Evolutionary conservation across 2,888 invertebrate species (phyloP), one percentile per base, ranked within the genome.

Genomic region (Podabrus alpinus): DNA sequence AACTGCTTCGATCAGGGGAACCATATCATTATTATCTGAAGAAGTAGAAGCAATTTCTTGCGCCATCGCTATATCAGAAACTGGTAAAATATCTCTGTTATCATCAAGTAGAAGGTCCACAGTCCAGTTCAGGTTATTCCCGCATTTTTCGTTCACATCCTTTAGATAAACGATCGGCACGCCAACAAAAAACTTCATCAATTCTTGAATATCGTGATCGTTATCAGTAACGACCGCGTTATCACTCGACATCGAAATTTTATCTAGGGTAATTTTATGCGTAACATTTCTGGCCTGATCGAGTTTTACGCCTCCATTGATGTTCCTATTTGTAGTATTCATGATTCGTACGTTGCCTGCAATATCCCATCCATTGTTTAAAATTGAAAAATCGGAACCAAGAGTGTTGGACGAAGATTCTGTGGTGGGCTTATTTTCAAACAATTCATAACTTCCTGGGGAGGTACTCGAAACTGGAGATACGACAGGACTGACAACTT

Each of bases 71-170:
- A n/a, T 3, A 13, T 64, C 19, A 64, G 13, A 5, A 19, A 19
- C 75, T 16, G 62, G 29, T 60, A 79, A 19, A 69, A 82, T 74
- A 29, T 84, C 85, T 21, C 87, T 86, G 77, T 90, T 89, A 62
- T 90, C 92, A 82, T 94, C 94, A 1, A 94, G 84, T 59, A 97
- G 88, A 80, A 95, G 89, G 81, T 94, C 94, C 0, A 93, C 91
- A 0, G 95, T 92, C 94, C 95, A 95, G 79, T 94, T 91, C 13
- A 94, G 89, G 86, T 96, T 92, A 2, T 92, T 92, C 59, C 90
- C 88, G 86, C 96, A 96, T 81, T 92, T 92, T 19, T 93, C 91
- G 84, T 94, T 93, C 72, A 96, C 89, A 82, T 95, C 93, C 82
- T 89, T 88, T 10, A 97, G 86, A 79, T 92, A 90, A 1, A 89